Evolutionary conservation across 2,113 vertebrate species (phyloP).

Genomic region (Erpornis zantholeuca): DNA sequence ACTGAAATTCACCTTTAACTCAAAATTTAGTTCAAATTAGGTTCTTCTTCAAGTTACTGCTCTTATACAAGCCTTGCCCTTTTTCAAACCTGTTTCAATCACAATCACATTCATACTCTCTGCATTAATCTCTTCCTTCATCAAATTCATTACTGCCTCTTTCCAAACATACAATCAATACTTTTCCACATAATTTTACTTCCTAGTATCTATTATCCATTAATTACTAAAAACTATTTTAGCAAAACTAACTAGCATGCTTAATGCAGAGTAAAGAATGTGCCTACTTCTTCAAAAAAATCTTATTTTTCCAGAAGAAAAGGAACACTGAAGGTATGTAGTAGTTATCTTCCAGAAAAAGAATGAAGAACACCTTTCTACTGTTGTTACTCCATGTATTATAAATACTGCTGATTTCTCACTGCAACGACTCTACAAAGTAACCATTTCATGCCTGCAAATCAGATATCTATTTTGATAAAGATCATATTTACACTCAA

Average conservation of each 20-base stretch:
- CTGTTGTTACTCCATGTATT: not conserved
- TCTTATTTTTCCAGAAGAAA: not conserved
- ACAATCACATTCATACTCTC: not conserved
- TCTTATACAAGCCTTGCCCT: not conserved
- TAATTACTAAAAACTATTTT: not conserved
- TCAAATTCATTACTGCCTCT: not conserved
- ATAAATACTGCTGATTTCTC: not conserved
- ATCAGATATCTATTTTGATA: not conserved
- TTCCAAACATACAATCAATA: not conserved
- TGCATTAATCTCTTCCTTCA: not conserved
- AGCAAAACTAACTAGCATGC: not conserved
- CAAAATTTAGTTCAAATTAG: not conserved
- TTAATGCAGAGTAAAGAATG: not conserved
- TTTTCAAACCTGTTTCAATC: not conserved
- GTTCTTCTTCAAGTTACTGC: not conserved
- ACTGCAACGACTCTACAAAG: not conserved
- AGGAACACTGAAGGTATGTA: not conserved
- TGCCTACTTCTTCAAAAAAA: not conserved
- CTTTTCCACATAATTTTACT: not conserved
- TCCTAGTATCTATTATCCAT: not conserved
- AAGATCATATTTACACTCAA: not conserved
- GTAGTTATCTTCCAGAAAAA: not conserved
- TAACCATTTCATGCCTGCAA: not conserved
- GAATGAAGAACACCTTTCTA: not conserved
- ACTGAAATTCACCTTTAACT: not conserved